phyloP scores from a whole-genome alignment of 1,140 invertebrate species.

The silkworm (Bombyx mori) region DNA sequence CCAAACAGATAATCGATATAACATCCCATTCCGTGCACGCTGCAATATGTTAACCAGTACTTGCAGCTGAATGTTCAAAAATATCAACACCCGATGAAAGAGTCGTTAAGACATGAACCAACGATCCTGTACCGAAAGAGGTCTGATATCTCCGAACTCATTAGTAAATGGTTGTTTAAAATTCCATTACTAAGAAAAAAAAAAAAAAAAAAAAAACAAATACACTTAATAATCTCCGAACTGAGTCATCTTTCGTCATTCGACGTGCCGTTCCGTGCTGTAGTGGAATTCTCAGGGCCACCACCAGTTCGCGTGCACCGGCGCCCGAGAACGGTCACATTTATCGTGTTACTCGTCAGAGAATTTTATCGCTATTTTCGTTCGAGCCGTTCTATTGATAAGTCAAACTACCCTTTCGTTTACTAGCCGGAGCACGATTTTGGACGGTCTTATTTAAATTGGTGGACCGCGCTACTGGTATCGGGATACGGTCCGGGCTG shows the following conservation, averaged over 20 bases:
- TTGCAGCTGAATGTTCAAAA: too few relatives aligned
- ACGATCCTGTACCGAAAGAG: too few relatives aligned
- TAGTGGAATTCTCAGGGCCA: slow-evolving; percentile 29
- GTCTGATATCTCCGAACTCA: too few relatives aligned
- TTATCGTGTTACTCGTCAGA: slow-evolving; percentile 8
- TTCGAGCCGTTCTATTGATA: slow-evolving; percentile 43
- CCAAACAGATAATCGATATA: too few relatives aligned
- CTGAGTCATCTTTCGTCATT: slow-evolving; percentile 61
- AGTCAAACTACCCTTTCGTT: slow-evolving; percentile 36
- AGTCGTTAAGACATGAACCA: too few relatives aligned
- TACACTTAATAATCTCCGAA: slow-evolving; percentile 23
- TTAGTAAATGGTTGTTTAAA: too few relatives aligned
- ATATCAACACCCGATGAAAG: too few relatives aligned
- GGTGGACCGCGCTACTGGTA: neutral
- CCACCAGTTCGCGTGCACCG: slow-evolving; percentile 58
- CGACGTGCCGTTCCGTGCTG: slow-evolving; percentile 13
- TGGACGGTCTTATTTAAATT: slow-evolving; percentile 3
- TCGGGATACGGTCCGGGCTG: slow-evolving; percentile 28
- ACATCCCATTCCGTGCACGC: too few relatives aligned
- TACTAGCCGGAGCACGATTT: slow-evolving; percentile 22
- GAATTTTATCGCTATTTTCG: slow-evolving; percentile 37
- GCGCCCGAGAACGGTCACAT: slow-evolving; percentile 8
- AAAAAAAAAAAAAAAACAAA: too few relatives aligned
- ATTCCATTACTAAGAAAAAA: too few relatives aligned
- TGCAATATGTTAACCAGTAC: too few relatives aligned